Base-by-base conservation (phyloP, 2,888 invertebrate species). In the Villa cingulata region DNA sequence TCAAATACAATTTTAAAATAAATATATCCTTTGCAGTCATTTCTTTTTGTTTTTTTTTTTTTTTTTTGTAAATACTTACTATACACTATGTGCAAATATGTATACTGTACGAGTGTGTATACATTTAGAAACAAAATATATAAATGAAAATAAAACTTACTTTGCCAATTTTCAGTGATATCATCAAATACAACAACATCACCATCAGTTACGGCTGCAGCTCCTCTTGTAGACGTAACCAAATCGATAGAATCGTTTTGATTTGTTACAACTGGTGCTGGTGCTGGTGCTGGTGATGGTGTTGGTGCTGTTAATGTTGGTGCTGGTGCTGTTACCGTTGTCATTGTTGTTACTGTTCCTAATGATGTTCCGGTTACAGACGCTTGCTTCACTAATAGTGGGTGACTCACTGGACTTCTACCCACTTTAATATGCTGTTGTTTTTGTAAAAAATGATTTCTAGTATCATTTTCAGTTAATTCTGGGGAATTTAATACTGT, bases 111-210 rank as follows among this genome's bases (percentile, higher is more conserved):
- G n/a, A n/a, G n/a, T n/a, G n/a, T n/a, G n/a, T n/a, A n/a, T n/a
- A n/a, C n/a, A n/a, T n/a, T n/a, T n/a, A n/a, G n/a, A 12, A 38
- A 10, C 18, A 12, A 19, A 37, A 7, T 1, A 7, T 5, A 23
- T 9, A 41, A 16, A 41, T 16, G 14, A 36, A 16, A 37, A 18
- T 14, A 19, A 32, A 53, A 64, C 60, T 70, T 66, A 72, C 79
- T 79, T 70, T 83, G 81, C 85, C 86, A 86, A 60, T 80, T 82
- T 59, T 89, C 89, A 54, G 81, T 84, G 52, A 83, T 83, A 65
- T 89, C 88, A 63, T 90, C 88, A 60, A 88, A 88, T 45, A 86
- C 87, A 57, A 87, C 85, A 43, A 86, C 83, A 64, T 84, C 86
- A 18, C 81, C 83, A 52, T 80, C 81, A 50, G 78, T 77, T 51